Evolutionary conservation across 2,888 invertebrate genomes (phyloP).

Genomic region (Apotomis turbidana): DNA sequence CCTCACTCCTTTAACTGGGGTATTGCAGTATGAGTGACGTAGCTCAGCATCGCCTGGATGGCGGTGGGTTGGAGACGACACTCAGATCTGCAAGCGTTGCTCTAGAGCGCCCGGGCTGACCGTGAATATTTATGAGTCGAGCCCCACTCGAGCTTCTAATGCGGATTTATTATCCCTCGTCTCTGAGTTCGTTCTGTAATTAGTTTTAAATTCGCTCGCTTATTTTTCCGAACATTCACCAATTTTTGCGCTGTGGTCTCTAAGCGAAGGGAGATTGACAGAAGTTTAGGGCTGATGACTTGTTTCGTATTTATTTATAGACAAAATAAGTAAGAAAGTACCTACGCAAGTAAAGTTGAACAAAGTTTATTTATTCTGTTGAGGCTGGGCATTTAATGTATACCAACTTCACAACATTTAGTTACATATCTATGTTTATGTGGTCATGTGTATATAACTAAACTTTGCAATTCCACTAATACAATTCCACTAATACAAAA

Average conservation of each 20-base stretch:
- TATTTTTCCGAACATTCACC: slow-evolving; percentile 43
- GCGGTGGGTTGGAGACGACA: not conserved
- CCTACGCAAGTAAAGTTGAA: too few relatives aligned
- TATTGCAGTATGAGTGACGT: slow-evolving; percentile 1
- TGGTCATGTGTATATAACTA: too few relatives aligned
- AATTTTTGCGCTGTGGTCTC: slow-evolving; percentile 37
- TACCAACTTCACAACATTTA: too few relatives aligned
- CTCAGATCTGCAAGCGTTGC: not conserved
- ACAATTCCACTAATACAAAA: too few relatives aligned
- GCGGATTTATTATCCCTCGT: slow-evolving; percentile 62
- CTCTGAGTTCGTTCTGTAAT: slow-evolving; percentile 52
- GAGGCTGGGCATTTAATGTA: too few relatives aligned
- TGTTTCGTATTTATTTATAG: too few relatives aligned
- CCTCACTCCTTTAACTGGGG: not conserved
- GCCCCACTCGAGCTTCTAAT: slow-evolving; percentile 53
- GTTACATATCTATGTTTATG: too few relatives aligned
- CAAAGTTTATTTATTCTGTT: too few relatives aligned
- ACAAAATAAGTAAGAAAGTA: too few relatives aligned
- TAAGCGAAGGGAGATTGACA: not conserved
- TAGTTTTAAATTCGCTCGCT: slow-evolving; percentile 52
- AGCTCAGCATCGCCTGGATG: not conserved
- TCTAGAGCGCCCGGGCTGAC: slow-evolving; percentile 45
- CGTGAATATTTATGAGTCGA: slow-evolving; percentile 71
- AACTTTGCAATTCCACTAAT: too few relatives aligned
- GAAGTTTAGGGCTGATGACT: not conserved